A percentile compares a stretch with the other conserved stretches of the same genome.
Conservation (phyloP, 2,113 vertebrate genomes). For the Siniperca knerii region DNA sequence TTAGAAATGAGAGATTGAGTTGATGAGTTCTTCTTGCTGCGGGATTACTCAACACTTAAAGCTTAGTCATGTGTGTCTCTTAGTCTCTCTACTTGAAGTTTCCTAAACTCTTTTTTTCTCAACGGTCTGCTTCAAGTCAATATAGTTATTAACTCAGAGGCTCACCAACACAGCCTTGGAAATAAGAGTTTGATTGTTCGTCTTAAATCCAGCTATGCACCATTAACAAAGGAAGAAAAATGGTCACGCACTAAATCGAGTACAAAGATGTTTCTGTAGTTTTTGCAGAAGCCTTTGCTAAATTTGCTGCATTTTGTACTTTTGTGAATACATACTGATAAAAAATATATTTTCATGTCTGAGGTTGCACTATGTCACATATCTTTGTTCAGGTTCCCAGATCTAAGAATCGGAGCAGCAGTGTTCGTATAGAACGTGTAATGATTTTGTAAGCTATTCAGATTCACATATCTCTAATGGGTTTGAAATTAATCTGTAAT, state of each 20-base stretch:
- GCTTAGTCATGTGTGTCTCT: slow-evolving; percentile 76
- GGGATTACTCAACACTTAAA: slow-evolving; percentile 75
- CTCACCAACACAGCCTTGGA: slow-evolving; percentile 38
- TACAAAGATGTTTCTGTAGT: slow-evolving; percentile 14
- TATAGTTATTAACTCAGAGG: slow-evolving; percentile 67
- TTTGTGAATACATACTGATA: neutral
- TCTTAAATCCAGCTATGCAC: slow-evolving; percentile 59
- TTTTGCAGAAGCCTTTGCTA: neutral
- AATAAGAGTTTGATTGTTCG: slow-evolving; percentile 65
- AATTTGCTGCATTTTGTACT: slow-evolving; percentile 5
- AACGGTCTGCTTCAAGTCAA: slow-evolving; percentile 62
- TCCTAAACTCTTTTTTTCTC: slow-evolving; percentile 54
- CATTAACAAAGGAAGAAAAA: slow-evolving; percentile 45
- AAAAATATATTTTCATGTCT: neutral
- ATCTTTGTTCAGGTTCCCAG: neutral
- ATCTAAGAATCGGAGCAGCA: slow-evolving; percentile 18
- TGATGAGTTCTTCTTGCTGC: slow-evolving; percentile 72
- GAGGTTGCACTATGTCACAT: neutral
- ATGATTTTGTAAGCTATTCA: slow-evolving; percentile 35
- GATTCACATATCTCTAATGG: slow-evolving; percentile 45
- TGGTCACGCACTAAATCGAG: slow-evolving; percentile 9
- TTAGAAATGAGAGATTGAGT: slow-evolving; percentile 63
- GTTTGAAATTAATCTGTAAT: slow-evolving; percentile 71
- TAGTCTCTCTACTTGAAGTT: slow-evolving; percentile 57
- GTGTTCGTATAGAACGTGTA: slow-evolving; percentile 7